Evolutionary conservation across 2,888 invertebrate genomes (phyloP), one percentile per base, ranked within the genome.

Genomic region (Chouioia cunea): DNA sequence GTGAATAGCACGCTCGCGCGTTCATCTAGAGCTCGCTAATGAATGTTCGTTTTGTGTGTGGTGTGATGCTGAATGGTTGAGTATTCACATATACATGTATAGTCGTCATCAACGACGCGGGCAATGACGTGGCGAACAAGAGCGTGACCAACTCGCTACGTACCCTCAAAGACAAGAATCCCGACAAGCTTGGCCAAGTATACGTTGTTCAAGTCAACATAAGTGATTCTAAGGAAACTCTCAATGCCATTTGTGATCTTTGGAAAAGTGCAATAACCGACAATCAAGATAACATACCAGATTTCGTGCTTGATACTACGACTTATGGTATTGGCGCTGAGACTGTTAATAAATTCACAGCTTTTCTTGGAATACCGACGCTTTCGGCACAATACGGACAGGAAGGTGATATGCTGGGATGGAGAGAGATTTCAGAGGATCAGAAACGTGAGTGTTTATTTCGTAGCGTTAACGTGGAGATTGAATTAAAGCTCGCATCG

Each of bases 371-470:
- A 0, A 81, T 96, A 75, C 96, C 96, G 0, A 96, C 96, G 0
- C 89, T 96, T 56, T 93, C 93, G 70, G 93, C 93, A 0, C 94
- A 95, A 8, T 96, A 93, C 80, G 96, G 96, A 0, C 94, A 95
- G 83, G 90, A 90, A 52, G 94, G 93, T 0, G 96, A 96, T 86
- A 86, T 96, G 57, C 84, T 93, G 27, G 76, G 76, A 81, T 96
- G 96, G 96, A 89, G 93, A 43, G 89, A 91, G 74, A 86, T 96
- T 66, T 89, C 90, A 64, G 88, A 88, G 0, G 90, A 90, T 67
- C 92, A 95, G 80, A 89, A 90, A 64, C 50, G 74, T 74, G 54
- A 69, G 46, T 16, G 14, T 27, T 12, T 27, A 36, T 16, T 4
- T 12, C n/a, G 14, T 15, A n/a, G n/a, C n/a, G n/a, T n/a, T n/a